Evolutionary conservation across 1,140 invertebrate species (phyloP), one percentile per base, ranked within the genome.

Genomic region (Hermatobates lingyangjiaoensis): DNA sequence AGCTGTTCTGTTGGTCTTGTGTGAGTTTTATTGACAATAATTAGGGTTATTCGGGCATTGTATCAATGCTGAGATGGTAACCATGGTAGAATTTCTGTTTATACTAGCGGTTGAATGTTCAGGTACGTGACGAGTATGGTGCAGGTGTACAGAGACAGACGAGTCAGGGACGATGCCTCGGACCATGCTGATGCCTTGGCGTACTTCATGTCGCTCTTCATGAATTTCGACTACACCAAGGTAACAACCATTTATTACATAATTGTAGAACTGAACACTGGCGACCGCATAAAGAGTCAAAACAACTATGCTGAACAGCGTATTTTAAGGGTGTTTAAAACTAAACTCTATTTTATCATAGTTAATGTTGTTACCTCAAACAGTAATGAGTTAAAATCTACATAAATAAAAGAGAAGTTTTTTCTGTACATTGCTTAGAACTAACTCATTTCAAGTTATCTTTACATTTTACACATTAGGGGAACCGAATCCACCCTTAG

Each of bases 81-180:
- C n/a, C n/a, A n/a, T n/a, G n/a, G n/a, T n/a, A n/a, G n/a, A n/a
- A n/a, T n/a, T n/a, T n/a, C n/a, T n/a, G n/a, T n/a, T n/a, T n/a
- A n/a, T n/a, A n/a, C n/a, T n/a, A n/a, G n/a, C n/a, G n/a, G n/a
- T n/a, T n/a, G n/a, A n/a, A n/a, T n/a, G n/a, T n/a, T n/a, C n/a
- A n/a, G n/a, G n/a, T 95, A 86, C 65, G 79, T 97, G 1, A 77
- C 77, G 26, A 74, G 77, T 42, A 86, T 93, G 64, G 82, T 80
- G 15, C 75, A 74, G 60, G 70, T 71, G 59, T 63, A 66, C 66
- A 79, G 68, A 72, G 74, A 65, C 57, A 75, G 64, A 70, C 74
- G 61, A 64, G 60, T 66, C 48, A 67, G 69, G 48, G 73, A 80
- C 57, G 75, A 85, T 60, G 60, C 67, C 48, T 67, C 70, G 48